Evolutionary conservation across 2,113 vertebrate species (phyloP).

Genomic region (Ceyx margarethae): DNA sequence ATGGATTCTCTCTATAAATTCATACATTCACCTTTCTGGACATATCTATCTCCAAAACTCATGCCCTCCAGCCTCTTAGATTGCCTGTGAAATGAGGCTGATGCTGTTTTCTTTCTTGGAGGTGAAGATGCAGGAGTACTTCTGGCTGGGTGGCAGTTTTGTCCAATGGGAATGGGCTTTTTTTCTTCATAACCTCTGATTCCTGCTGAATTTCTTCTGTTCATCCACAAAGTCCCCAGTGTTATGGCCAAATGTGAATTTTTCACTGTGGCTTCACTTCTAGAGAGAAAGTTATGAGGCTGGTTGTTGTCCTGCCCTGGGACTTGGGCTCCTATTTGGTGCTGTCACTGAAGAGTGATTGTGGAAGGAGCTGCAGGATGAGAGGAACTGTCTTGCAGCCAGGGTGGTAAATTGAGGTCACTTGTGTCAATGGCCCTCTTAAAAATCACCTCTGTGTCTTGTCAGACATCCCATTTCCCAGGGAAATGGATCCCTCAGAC

Average conservation of each 20-base stretch:
- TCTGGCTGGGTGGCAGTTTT: not conserved
- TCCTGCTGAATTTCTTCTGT: not conserved
- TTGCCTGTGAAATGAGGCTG: not conserved
- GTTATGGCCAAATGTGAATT: not conserved
- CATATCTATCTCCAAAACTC: not conserved
- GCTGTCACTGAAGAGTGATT: constrained; percentile 50
- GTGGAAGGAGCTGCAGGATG: constrained; percentile 3
- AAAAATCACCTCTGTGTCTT: constrained; percentile 55
- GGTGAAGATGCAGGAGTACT: not conserved
- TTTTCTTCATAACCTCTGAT: not conserved
- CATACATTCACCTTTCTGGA: not conserved
- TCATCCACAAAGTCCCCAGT: not conserved
- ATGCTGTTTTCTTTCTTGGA: not conserved
- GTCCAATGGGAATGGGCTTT: not conserved
- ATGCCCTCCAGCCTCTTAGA: not conserved
- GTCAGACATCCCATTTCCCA: constrained; percentile 50
- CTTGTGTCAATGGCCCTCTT: constrained; percentile 52
- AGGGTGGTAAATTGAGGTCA: constrained; percentile 52
- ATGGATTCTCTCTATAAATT: not conserved
- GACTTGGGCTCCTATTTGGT: not conserved
- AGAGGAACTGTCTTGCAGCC: constrained; percentile 28
- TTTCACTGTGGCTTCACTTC: not conserved
- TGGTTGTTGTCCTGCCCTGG: not conserved
- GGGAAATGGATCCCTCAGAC: constrained; percentile 56
- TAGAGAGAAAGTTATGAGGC: not conserved